A percentile compares a stretch with the other conserved stretches of the same genome.
Evolutionary conservation across 2,797 vertebrate genomes (phyloP).

Genomic region (Characodon lateralis): DNA sequence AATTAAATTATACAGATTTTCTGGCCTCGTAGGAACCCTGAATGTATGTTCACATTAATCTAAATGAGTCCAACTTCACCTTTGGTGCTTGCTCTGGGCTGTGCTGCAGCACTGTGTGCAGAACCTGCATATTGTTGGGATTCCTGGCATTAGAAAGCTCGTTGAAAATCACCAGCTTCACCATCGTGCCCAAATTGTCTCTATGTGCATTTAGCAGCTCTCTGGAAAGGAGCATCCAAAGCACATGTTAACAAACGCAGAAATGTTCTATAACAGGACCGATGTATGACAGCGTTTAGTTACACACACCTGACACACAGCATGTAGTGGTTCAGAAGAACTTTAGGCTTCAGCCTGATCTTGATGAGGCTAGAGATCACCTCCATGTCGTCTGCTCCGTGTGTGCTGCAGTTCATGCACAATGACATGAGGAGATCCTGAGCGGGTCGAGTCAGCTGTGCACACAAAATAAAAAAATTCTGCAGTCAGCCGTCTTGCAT

Average conservation of each 20-base stretch:
- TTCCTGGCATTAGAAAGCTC: conserved; percentile 97
- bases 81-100: conserved; percentile 95
- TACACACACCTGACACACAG: conserved; percentile 87
- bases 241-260: conserved; percentile 1
- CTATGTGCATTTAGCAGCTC: conserved; percentile 93
- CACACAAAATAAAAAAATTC: not conserved
- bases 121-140: conserved; percentile 98
- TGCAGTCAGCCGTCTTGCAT: not conserved
- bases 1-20: not conserved
- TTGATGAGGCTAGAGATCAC: conserved; percentile 98
- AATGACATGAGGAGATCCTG: conserved; percentile 98
- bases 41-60: not conserved
- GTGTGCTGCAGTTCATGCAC: conserved; percentile 95
- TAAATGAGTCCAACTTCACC: conserved; percentile 69
- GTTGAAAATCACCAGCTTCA: conserved; percentile 98
- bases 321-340: conserved; percentile 98
- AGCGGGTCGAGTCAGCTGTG: conserved; percentile 92
- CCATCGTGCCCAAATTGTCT: conserved; percentile 95
- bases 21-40: not conserved
- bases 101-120: conserved; percentile 94
- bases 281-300: not conserved
- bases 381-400: conserved; percentile 94
- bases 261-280: too few species aligned
- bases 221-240: conserved; percentile 70
- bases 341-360: conserved; percentile 97